Conservation (phyloP, 2,888 invertebrate genomes). For the Chromoteleia sp. region DNA sequence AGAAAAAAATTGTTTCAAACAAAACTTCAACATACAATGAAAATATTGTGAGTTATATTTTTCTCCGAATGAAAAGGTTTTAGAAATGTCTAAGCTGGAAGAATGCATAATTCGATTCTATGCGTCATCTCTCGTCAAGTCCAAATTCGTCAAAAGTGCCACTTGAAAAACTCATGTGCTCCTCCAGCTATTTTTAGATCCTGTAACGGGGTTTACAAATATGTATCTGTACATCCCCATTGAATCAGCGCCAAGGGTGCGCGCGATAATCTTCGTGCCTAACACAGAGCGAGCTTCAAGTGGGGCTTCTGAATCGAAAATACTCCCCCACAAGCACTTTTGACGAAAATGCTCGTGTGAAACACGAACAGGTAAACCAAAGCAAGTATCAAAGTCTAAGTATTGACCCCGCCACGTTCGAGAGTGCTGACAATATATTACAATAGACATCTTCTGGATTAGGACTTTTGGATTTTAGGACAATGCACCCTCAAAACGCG, state of each 20-base stretch:
- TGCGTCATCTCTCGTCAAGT: neutral
- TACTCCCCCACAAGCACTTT: slow-evolving; percentile 51
- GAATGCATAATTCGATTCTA: slow-evolving; percentile 25
- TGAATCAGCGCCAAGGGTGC: slow-evolving; percentile 53
- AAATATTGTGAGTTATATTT: too few relatives aligned
- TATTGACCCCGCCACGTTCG: slow-evolving; percentile 43
- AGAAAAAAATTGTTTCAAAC: too few relatives aligned
- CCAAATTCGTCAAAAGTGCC: slow-evolving; percentile 37
- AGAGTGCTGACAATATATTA: slow-evolving; percentile 13
- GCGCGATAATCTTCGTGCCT: slow-evolving; percentile 61
- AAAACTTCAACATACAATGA: too few relatives aligned
- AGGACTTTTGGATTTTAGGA: slow-evolving; percentile 30
- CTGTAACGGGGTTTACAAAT: slow-evolving; percentile 58
- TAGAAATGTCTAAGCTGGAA: too few relatives aligned
- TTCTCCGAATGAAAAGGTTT: too few relatives aligned
- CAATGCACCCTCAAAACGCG: neutral
- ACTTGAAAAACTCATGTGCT: slow-evolving; percentile 48
- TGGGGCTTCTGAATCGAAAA: slow-evolving; percentile 56
- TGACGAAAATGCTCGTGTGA: slow-evolving; percentile 60
- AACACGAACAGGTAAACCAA: slow-evolving; percentile 60
- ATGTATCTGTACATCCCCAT: slow-evolving; percentile 58
- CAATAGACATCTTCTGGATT: slow-evolving; percentile 34
- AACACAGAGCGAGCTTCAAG: slow-evolving; percentile 42
- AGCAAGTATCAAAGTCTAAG: slow-evolving; percentile 33
- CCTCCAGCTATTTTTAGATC: slow-evolving; percentile 52